phyloP scores from a whole-genome alignment of 2,113 vertebrate species.

The Cephalopholis sonnerati region DNA sequence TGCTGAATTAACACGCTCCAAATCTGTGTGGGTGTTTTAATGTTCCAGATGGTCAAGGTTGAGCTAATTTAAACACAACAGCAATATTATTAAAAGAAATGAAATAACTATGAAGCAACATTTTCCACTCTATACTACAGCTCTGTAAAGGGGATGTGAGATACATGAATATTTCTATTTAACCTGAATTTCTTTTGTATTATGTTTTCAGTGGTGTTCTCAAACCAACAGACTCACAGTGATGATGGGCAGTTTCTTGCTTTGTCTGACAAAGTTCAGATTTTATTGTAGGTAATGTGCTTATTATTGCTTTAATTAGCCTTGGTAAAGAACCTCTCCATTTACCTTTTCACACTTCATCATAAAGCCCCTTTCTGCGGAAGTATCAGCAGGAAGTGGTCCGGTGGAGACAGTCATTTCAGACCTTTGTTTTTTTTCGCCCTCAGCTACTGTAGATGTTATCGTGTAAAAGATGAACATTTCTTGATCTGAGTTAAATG shows the following conservation, averaged over 20 bases:
- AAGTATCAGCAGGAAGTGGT: constrained; percentile 61
- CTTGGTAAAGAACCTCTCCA: background rate
- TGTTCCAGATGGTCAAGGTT: background rate
- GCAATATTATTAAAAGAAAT: background rate
- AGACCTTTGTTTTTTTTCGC: background rate
- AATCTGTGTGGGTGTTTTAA: background rate
- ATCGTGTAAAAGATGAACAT: background rate
- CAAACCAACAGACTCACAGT: background rate
- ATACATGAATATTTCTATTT: too few species aligned
- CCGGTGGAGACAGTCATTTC: background rate
- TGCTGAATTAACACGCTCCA: too few species aligned
- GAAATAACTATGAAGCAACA: background rate
- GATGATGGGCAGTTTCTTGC: background rate
- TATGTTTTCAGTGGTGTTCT: background rate
- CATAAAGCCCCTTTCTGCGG: background rate
- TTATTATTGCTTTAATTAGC: background rate
- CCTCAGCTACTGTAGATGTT: background rate
- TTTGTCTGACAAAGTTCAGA: too few species aligned
- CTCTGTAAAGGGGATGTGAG: background rate
- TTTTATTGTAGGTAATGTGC: background rate
- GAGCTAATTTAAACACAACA: background rate
- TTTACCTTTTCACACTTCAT: background rate
- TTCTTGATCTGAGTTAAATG: background rate
- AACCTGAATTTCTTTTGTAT: background rate
- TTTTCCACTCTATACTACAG: too few species aligned